These are phyloP conservation scores for Neocrepidodera transversa DNA, from an alignment of 2,888 invertebrate genomes.

Conservation along the genomic window DNA sequence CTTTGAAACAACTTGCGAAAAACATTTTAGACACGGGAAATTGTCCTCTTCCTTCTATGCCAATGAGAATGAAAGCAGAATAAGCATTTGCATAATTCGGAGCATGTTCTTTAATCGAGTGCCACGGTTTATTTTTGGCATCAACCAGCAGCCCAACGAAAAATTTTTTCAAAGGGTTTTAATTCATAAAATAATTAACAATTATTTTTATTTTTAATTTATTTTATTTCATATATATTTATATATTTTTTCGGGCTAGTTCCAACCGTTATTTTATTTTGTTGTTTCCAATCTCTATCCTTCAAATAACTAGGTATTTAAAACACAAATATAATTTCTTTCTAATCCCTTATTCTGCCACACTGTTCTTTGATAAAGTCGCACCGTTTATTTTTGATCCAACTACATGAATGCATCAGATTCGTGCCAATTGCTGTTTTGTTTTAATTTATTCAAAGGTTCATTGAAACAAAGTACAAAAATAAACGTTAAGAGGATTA, in stretches of 20 bases:
- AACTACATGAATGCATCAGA: conserved; percentile 49
- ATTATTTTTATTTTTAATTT: too few species aligned
- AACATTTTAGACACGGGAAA: conserved; percentile 26
- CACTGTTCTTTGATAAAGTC: conserved; percentile 47
- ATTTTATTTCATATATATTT: too few species aligned
- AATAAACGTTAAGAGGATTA: conserved; percentile 37
- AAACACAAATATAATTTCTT: too few species aligned
- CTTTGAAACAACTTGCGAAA: conserved; percentile 15
- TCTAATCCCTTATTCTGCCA: too few species aligned
- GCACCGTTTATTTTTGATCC: conserved; percentile 45
- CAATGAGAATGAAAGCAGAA: conserved; percentile 20
- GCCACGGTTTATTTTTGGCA: conserved; percentile 7
- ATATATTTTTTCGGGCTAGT: too few species aligned
- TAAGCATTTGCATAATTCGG: conserved; percentile 49
- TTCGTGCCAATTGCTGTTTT: conserved; percentile 55
- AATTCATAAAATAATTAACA: too few species aligned
- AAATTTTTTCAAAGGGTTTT: not conserved
- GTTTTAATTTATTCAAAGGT: conserved; percentile 56
- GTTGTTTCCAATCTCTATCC: too few species aligned
- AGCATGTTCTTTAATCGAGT: too few species aligned
- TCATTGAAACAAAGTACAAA: conserved; percentile 54
- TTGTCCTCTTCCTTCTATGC: conserved; percentile 22
- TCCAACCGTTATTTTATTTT: too few species aligned
- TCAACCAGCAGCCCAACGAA: not conserved
- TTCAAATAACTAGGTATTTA: too few species aligned